Conservation (phyloP, 2,797 vertebrate genomes). For the Xiphophorus birchmanni region DNA sequence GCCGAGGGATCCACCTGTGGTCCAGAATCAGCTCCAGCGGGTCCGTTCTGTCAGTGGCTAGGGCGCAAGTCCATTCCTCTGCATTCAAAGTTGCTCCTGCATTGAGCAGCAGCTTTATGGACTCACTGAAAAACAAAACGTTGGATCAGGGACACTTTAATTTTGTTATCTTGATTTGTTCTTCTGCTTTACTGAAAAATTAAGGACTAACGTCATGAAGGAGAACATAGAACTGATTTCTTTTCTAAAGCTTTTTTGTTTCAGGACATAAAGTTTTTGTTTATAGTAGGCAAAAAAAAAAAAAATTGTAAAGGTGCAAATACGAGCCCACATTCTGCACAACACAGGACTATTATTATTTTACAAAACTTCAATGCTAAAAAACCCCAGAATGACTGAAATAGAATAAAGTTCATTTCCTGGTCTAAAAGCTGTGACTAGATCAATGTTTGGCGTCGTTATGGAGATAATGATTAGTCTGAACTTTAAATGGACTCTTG, state of each 20-base stretch:
- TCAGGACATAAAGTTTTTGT: background rate
- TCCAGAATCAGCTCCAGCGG: slow-evolving; percentile 72
- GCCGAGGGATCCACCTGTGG: slow-evolving; percentile 59
- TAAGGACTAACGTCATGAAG: background rate
- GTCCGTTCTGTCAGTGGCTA: slow-evolving; percentile 47
- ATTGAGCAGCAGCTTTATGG: slow-evolving; percentile 60
- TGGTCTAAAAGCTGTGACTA: background rate
- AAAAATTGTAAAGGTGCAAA: background rate
- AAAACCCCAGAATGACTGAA: background rate
- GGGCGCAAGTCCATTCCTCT: slow-evolving; percentile 49
- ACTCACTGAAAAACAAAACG: slow-evolving; percentile 47
- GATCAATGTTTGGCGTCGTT: background rate
- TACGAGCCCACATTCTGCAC: background rate
- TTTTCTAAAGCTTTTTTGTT: background rate
- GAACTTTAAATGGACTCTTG: background rate
- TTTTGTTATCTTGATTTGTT: background rate
- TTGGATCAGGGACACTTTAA: background rate
- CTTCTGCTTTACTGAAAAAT: background rate
- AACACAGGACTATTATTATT: background rate
- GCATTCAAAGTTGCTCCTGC: slow-evolving; percentile 63
- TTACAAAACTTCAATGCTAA: background rate
- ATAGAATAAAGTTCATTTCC: background rate
- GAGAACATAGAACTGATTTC: background rate
- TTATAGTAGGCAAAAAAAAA: background rate
- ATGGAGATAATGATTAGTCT: background rate